Evolutionary conservation across 2,797 vertebrate species (phyloP).

Genomic region (Pterois miles): DNA sequence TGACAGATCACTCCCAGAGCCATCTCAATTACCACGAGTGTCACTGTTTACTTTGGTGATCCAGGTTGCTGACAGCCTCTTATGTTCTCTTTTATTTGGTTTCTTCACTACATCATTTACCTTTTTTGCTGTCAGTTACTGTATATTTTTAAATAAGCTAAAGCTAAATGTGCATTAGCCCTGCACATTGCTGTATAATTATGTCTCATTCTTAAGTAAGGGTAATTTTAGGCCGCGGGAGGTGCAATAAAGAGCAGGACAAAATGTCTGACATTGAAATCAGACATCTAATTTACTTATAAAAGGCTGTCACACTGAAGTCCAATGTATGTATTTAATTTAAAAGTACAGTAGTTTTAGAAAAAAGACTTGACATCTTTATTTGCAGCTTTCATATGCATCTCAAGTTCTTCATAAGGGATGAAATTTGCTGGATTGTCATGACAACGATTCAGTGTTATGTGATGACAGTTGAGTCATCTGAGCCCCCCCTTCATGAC

Average conservation of each 20-base stretch:
- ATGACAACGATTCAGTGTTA: not conserved
- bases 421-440: not conserved
- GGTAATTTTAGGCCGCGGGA: not conserved
- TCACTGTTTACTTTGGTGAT: conserved; percentile 24
- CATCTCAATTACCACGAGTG: conserved; percentile 61
- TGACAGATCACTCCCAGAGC: conserved; percentile 56
- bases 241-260: not conserved
- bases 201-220: not conserved
- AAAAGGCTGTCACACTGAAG: not conserved
- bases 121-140: not conserved
- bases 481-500: not conserved
- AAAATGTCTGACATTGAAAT: not conserved
- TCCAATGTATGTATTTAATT: not conserved
- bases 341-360: not conserved
- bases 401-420: not conserved
- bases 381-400: not conserved
- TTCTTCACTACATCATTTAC: not conserved
- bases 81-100: conserved; percentile 19
- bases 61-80: conserved; percentile 12
- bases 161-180: not conserved
- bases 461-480: not conserved
- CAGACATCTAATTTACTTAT: not conserved
- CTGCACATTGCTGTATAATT: not conserved
- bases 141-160: not conserved
- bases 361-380: not conserved